Conservation (phyloP, 2,113 vertebrate species). For the Gambusia affinis region DNA sequence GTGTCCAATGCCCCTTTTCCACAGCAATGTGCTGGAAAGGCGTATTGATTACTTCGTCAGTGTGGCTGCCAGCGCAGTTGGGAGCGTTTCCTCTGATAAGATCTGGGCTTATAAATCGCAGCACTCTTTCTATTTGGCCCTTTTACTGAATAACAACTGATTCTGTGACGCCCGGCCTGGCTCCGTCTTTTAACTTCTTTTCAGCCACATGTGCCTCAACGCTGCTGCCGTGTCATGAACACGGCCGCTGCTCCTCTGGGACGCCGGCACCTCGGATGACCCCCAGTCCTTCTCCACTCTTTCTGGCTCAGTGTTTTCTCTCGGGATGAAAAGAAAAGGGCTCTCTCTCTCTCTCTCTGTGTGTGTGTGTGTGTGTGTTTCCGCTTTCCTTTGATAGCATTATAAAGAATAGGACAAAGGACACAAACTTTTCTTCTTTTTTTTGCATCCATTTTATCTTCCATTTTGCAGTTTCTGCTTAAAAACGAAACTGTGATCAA, state of each 20-base stretch:
- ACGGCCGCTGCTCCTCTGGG: slow-evolving; percentile 7
- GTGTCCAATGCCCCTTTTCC: background rate
- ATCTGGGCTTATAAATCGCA: slow-evolving; percentile 16
- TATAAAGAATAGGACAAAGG: slow-evolving; percentile 1
- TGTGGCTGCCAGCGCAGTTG: slow-evolving; percentile 12
- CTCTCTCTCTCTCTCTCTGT: slow-evolving; percentile 9
- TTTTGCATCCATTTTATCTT: slow-evolving; percentile 20
- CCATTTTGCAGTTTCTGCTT: background rate
- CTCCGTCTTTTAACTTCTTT: slow-evolving; percentile 15
- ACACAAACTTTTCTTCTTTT: slow-evolving; percentile 2
- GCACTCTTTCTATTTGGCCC: slow-evolving; percentile 3
- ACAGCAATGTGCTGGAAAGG: background rate
- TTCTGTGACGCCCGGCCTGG: slow-evolving; percentile 23
- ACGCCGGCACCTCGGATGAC: slow-evolving; percentile 28
- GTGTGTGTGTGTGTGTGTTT: background rate
- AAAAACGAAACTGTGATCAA: slow-evolving; percentile 1
- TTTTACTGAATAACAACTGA: background rate
- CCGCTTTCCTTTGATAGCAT: slow-evolving; percentile 28
- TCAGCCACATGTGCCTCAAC: background rate
- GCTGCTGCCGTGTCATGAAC: background rate
- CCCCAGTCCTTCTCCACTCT: slow-evolving; percentile 6
- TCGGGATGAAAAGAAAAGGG: slow-evolving; percentile 23
- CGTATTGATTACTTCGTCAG: slow-evolving; percentile 13
- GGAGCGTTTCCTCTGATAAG: slow-evolving; percentile 38
- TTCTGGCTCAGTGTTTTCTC: slow-evolving; percentile 10